Base-by-base conservation (phyloP, 2,113 vertebrate species). In the Baryphthengus martii region DNA sequence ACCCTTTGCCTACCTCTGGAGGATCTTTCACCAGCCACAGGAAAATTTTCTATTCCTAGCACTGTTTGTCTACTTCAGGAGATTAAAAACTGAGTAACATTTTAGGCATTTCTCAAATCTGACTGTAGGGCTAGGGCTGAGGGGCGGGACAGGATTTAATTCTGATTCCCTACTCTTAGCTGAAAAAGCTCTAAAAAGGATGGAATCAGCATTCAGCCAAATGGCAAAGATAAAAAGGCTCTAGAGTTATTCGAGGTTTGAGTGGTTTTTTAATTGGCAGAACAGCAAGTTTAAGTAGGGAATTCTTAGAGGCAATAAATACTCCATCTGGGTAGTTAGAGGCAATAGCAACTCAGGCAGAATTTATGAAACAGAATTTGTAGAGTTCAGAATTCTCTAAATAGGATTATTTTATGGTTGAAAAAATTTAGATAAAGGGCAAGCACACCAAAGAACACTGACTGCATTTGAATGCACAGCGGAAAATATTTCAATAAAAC, bases 331-430 rank as follows among this genome's bases (percentile, higher is more conserved):
- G 19, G 37, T 10, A n/a, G 50, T 88, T 73, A 66, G 39, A 94
- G 63, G 80, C 58, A 96, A 94, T 63, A 97, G 63, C 31, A 1
- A 84, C 56, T 52, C 17, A 56, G 63, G 49, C 78, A 94, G 75
- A 91, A 96, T 94, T 97, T 83, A 87, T 45, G 82, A 97, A 95
- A 96, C 83, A 89, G 83, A 95, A 95, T 77, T 85, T 94, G 71
- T 81, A 83, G 89, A 70, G 84, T 92, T 74, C 18, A 63, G 63
- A 90, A 18, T 50, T 79, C 72, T 83, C 45, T 75, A 44, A 70
- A 66, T 10, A 82, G 37, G n/a, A n/a, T 29, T 14, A 49, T 78
- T 90, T 86, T 72, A 53, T 75, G 40, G 15, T 29, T 63, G 37
- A 58, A 67, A 92, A 88, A 77, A 66, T 2, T 35, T 50, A 67